Evolutionary conservation across 2,888 invertebrate species (phyloP).

Genomic region (Eupithecia pulchellata): DNA sequence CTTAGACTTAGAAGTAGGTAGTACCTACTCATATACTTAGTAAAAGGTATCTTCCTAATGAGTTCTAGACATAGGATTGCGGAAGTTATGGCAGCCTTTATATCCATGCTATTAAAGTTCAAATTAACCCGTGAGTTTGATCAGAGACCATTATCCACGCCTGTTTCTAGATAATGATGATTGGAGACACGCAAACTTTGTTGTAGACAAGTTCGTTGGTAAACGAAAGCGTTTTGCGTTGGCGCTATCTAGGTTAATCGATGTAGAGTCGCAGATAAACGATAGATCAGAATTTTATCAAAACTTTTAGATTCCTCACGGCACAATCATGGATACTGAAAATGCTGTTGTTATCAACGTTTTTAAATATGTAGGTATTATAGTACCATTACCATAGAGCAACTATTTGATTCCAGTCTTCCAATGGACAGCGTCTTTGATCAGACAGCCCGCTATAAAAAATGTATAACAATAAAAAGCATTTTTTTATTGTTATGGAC

Average conservation of each 20-base stretch:
- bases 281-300: no score
- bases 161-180: conserved; percentile 11
- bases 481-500: no score
- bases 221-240: neutral
- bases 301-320: no score
- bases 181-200: neutral
- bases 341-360: no score
- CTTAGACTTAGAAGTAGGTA: neutral
- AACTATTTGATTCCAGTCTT: no score
- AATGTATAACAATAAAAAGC: no score
- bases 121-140: neutral
- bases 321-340: no score
- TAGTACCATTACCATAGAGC: no score
- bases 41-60: neutral
- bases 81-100: neutral
- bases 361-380: no score
- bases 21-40: neutral
- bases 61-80: neutral
- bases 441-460: no score
- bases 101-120: neutral
- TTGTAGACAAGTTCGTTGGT: neutral
- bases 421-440: no score
- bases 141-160: conserved; percentile 5
- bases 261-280: neutral
- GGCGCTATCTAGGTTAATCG: neutral